A percentile compares a stretch with the other conserved stretches of the same genome.
Evolutionary conservation across 2,113 vertebrate genomes (phyloP).

Genomic region (Strigops habroptila): DNA sequence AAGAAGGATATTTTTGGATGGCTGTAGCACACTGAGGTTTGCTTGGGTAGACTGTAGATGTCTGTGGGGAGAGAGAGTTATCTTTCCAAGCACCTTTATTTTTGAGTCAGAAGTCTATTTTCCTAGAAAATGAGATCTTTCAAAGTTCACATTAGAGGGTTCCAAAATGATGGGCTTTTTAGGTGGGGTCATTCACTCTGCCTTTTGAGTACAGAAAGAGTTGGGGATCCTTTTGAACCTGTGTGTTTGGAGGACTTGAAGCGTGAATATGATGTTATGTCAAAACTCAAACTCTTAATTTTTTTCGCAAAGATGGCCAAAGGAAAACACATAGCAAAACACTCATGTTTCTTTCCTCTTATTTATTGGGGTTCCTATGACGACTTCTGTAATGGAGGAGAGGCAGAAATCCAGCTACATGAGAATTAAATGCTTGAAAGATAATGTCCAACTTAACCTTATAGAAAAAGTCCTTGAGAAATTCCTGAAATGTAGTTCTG

Average conservation of each 20-base stretch:
- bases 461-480: neutral
- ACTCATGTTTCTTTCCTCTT: neutral
- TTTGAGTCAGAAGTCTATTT: neutral
- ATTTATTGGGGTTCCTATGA: neutral
- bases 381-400: rapidly evolving
- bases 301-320: neutral
- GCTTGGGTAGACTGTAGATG: neutral
- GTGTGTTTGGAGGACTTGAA: neutral
- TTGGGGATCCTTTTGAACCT: neutral
- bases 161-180: neutral
- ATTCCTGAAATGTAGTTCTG: neutral
- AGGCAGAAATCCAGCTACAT: neutral
- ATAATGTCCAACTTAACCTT: neutral
- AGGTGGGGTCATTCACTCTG: neutral
- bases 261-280: neutral
- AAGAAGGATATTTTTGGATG: neutral
- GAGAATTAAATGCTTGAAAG: neutral
- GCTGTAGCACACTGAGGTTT: neutral
- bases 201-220: neutral
- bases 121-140: neutral
- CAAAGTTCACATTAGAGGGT: neutral
- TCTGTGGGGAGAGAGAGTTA: neutral
- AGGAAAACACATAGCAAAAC: neutral
- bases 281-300: neutral
- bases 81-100: neutral